Conservation (phyloP, 2,113 vertebrate species). For the Pogonocichla stellata region DNA sequence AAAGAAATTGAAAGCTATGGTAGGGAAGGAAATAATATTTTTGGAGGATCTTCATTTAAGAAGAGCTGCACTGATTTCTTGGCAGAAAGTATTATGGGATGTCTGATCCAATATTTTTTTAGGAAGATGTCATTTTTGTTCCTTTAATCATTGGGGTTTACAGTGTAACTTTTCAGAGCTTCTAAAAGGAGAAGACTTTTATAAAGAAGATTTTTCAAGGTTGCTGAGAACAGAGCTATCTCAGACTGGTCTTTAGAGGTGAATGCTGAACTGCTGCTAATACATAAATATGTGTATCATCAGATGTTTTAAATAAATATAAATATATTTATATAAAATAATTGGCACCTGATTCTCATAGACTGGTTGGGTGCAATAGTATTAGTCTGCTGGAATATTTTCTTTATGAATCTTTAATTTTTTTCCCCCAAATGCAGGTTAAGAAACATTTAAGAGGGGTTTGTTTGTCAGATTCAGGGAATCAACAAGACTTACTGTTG, state of each 20-base stretch:
- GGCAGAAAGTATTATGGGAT: neutral
- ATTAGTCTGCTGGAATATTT: neutral
- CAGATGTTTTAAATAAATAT: too few species aligned
- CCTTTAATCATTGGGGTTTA: neutral
- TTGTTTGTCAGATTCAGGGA: neutral
- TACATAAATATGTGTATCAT: neutral
- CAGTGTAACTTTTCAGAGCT: neutral
- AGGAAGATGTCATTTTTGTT: neutral
- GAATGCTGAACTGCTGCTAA: neutral
- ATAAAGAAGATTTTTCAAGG: neutral
- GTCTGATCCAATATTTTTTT: neutral
- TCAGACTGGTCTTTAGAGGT: neutral
- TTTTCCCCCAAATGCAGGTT: neutral
- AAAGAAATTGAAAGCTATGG: neutral
- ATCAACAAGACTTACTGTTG: neutral
- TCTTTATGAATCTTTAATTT: neutral
- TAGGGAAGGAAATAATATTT: neutral
- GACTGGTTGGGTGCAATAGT: rapidly evolving
- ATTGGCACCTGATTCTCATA: rapidly evolving
- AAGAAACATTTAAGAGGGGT: neutral
- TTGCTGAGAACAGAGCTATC: neutral
- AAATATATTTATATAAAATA: too few species aligned
- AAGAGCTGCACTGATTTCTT: neutral
- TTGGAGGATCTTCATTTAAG: neutral
- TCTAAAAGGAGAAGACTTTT: neutral